Percentiles rank a stretch among this genome's conserved stretches.
phyloP scores from a whole-genome alignment of 1,140 invertebrate species.

The Temnothorax nylanderi region DNA sequence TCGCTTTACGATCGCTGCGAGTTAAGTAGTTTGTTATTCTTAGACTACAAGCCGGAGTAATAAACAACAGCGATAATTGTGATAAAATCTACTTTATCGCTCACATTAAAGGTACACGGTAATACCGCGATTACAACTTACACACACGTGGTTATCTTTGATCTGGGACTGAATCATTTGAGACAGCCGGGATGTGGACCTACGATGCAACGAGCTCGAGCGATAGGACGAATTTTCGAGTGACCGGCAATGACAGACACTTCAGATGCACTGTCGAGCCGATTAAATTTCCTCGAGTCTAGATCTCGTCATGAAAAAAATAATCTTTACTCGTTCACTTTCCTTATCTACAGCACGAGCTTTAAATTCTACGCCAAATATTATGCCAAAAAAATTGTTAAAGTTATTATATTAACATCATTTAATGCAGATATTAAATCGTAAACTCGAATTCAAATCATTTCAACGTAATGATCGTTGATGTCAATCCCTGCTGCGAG shows the following conservation, averaged over 20 bases:
- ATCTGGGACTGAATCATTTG: conserved; percentile 56
- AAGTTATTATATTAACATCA: background rate
- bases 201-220: conserved; percentile 25
- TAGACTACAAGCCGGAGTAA: conserved; percentile 44
- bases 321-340: background rate
- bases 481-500: background rate
- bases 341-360: too few relatives aligned
- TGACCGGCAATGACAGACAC: background rate
- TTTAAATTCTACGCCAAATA: background rate
- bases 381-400: background rate
- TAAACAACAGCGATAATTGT: conserved; percentile 67
- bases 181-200: conserved; percentile 31
- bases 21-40: conserved; percentile 64
- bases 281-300: background rate
- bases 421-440: background rate
- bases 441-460: background rate
- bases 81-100: conserved; percentile 68
- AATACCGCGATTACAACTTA: conserved; percentile 61
- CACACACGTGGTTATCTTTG: conserved; percentile 47
- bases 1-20: conserved; percentile 61
- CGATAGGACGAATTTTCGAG: conserved; percentile 22
- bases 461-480: background rate
- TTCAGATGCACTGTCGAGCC: background rate
- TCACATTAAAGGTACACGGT: conserved; percentile 61
- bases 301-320: background rate